Conservation (phyloP, 2,797 vertebrate species). For the Morus bassanus region DNA sequence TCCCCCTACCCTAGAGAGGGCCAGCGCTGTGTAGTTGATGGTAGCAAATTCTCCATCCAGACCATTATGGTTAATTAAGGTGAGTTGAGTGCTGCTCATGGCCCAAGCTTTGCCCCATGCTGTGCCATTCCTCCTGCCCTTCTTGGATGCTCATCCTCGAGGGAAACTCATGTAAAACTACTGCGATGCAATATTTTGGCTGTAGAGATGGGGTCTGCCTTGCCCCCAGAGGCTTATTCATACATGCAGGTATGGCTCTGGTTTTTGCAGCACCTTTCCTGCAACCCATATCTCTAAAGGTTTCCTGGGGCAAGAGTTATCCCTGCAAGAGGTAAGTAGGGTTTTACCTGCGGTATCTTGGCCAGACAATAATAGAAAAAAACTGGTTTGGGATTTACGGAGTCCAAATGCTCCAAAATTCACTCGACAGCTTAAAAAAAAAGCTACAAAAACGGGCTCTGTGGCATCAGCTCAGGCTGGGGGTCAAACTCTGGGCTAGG, state of each 20-base stretch:
- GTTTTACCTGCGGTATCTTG: neutral
- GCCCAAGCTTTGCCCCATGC: neutral
- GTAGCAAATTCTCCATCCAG: neutral
- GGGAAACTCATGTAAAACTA: neutral
- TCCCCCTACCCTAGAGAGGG: neutral
- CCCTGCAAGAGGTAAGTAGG: neutral
- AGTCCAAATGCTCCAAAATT: neutral
- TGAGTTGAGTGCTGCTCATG: neutral
- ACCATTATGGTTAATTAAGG: neutral
- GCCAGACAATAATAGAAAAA: neutral
- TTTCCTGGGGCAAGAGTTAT: neutral
- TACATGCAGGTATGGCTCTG: neutral
- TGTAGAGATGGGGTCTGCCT: neutral
- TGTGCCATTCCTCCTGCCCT: neutral
- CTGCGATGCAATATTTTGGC: neutral
- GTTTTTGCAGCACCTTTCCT: neutral
- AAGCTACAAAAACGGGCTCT: neutral
- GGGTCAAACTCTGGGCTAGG: neutral
- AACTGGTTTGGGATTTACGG: fast-evolving
- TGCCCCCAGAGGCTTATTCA: neutral
- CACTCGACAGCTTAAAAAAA: neutral
- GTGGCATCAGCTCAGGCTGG: neutral
- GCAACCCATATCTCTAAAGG: neutral
- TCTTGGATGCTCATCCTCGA: neutral
- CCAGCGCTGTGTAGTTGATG: fast-evolving